Evolutionary conservation across 2,888 invertebrate genomes (phyloP).

Genomic region (Brachynemurus nebulosus): DNA sequence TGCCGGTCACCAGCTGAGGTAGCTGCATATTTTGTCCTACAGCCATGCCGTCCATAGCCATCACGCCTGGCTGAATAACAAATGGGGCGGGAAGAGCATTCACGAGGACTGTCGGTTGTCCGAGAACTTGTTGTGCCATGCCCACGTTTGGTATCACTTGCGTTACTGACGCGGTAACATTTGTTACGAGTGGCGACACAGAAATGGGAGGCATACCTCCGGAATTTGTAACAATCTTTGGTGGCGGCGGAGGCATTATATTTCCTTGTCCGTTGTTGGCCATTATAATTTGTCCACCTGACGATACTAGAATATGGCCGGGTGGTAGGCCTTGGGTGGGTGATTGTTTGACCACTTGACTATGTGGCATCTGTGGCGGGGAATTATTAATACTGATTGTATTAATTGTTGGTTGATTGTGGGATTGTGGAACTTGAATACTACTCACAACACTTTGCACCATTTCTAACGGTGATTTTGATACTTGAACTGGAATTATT

Average conservation of each 20-base stretch:
- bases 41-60: constrained; percentile 59
- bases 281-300: constrained; percentile 59
- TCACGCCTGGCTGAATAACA: constrained; percentile 62
- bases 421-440: constrained; percentile 41
- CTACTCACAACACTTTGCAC: constrained; percentile 63
- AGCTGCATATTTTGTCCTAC: constrained; percentile 54
- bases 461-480: constrained; percentile 59
- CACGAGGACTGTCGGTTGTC: constrained; percentile 64
- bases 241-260: constrained; percentile 52
- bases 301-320: constrained; percentile 62
- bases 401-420: constrained; percentile 20
- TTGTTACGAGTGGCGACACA: constrained; percentile 46
- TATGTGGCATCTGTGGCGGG: constrained; percentile 29
- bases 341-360: constrained; percentile 35
- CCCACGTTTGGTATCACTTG: constrained; percentile 51
- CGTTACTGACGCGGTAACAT: constrained; percentile 47
- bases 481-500: constrained; percentile 29
- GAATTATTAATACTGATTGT: constrained; percentile 24
- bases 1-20: constrained; percentile 53
- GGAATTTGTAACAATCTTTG: constrained; percentile 32
- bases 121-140: constrained; percentile 50
- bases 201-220: constrained; percentile 43
- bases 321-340: constrained; percentile 35
- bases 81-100: constrained; percentile 67
- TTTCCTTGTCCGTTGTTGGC: constrained; percentile 41